Base-by-base conservation (phyloP, 2,888 invertebrate species). In the Drosophila demipolita region DNA sequence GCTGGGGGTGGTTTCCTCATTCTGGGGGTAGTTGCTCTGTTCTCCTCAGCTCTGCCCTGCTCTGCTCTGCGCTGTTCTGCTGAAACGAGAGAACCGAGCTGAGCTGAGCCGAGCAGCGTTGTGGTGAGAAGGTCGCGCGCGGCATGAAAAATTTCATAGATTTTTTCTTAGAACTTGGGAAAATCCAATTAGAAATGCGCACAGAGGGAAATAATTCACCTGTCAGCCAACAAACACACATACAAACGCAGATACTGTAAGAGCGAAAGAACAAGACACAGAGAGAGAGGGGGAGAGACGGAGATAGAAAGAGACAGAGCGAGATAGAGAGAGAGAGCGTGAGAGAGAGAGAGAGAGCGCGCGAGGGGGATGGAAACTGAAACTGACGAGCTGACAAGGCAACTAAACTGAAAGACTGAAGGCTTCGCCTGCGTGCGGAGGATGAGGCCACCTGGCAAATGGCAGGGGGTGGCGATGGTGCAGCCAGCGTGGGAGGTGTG, bases 91-190 rank as follows among this genome's bases (percentile, higher is more conserved):
- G 68, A 74, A 52, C 32, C 49, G 33, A 45, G 55, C 57, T 38
- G 63, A 70, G 62, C 54, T 64, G 62, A 55, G 20, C 58, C 40
- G 53, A 72, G 38, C n/a, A 36, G 49, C 29, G 45, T 2, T 17
- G 53, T 52, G 48, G 50, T 32, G 78, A 68, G 80, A 83, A 90
- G 87, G 90, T 90, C 79, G 86, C 66, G 52, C 42, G 52, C 35
- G 61, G 33, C 35, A 65, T 33, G 58, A 69, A 72, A 84, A 83
- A 83, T 83, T 90, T 89, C 89, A 88, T 88, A 88, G 90, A 88
- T 88, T 91, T 91, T 92, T 91, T 91, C 91, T 91, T 91, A 91
- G 92, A 92, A 90, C 87, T 82, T 65, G 83, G 85, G 91, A 90
- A 91, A 91, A 91, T 91, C 91, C 91, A 91, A 91, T 91, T 91